Evolutionary conservation across 1,140 invertebrate genomes (phyloP), one percentile per base, ranked within the genome.

Genomic region (Bombus superbus): DNA sequence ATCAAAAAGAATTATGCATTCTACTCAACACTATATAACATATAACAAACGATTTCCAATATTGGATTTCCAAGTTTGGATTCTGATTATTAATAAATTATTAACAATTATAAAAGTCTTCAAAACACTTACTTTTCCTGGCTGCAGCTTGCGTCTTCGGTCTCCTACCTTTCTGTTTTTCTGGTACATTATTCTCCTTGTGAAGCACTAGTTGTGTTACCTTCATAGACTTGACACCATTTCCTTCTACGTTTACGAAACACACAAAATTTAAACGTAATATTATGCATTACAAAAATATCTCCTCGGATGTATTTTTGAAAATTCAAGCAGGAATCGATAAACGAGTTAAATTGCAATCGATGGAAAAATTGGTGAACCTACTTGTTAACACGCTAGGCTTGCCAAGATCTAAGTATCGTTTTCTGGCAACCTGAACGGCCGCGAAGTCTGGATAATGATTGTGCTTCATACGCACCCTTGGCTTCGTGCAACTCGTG

Each of bases 361-460:
- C n/a, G 22, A 38, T 22, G 44, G 71, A 79, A 57, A 81, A 57
- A 18, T 35, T 75, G 28, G 42, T 64, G 11, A 59, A 77, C 84
- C 81, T 75, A 94, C 92, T 90, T 80, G 89, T 85, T 75, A 89
- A 74, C 9, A 92, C 77, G 28, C 83, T 83, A 13, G 92, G 91
- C 72, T 91, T 87, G 25, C 92, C 93, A 38, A 93, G 86, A 8
- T 91, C 91, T 28, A 90, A 85, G 71, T 91, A 94, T 66, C 94
- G 93, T 73, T 91, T 92, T 28, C 95, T 90, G 1, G 95, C 94
- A 73, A 93, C 82, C 32, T 94, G 92, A 1, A 92, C 94, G 2
- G 95, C 94, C 44, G 92, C 86, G 40, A 92, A 92, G 90, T 95
- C 94, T 10, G 95, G 94, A 15, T 92, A 68, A 81, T 96, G 95